Evolutionary conservation across 2,888 invertebrate species (phyloP).

Genomic region (Heliconius erato): DNA sequence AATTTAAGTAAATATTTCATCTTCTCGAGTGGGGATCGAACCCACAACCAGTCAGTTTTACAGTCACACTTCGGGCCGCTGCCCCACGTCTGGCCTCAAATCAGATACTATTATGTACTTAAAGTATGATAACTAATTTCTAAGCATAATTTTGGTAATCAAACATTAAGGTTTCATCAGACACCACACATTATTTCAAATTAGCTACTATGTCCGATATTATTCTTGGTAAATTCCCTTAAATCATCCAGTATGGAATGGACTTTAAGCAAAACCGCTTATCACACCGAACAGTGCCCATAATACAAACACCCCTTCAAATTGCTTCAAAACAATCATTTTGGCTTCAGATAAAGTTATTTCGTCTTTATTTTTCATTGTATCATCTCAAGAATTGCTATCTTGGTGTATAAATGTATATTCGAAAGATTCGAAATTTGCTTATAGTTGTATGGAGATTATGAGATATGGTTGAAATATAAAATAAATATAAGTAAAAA

Average conservation of each 20-base stretch:
- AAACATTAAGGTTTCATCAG: neutral
- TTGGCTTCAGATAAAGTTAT: constrained; percentile 40
- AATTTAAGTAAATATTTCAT: no score
- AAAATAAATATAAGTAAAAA: neutral
- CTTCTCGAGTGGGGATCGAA: no score
- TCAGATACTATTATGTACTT: no score
- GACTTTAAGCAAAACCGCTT: constrained; percentile 42
- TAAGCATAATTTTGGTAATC: neutral
- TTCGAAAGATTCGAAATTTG: constrained; percentile 14
- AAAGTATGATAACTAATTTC: neutral
- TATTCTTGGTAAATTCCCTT: constrained; percentile 35
- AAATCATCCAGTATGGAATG: constrained; percentile 38
- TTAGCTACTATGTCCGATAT: neutral
- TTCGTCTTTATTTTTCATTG: constrained; percentile 44
- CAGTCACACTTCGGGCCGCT: no score
- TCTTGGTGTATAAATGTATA: constrained; percentile 13
- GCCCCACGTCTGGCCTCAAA: no score
- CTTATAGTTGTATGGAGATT: neutral
- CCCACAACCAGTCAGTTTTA: no score
- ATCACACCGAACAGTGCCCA: constrained; percentile 43
- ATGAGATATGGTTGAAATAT: neutral
- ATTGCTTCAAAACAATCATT: constrained; percentile 48
- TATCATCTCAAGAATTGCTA: constrained; percentile 5
- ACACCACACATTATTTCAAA: neutral
- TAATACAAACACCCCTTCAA: constrained; percentile 43